These are phyloP conservation scores for Trachelus troglodyta DNA, from an alignment of 2,888 invertebrate genomes.

Conservation along the genomic window DNA sequence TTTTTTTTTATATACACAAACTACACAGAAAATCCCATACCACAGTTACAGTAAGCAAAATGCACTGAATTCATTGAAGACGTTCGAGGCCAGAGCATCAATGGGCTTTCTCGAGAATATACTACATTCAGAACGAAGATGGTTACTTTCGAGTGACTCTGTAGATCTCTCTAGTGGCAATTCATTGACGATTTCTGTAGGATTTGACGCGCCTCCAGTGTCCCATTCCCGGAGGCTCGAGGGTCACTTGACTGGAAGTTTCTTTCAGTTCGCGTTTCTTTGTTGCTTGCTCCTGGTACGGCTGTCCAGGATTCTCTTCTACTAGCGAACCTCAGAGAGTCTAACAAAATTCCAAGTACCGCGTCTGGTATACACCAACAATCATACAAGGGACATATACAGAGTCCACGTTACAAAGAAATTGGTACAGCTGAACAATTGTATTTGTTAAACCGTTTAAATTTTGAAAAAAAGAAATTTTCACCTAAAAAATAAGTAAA, in stretches of 20 bases:
- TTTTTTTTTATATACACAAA: background rate
- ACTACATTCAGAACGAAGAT: conserved; percentile 27
- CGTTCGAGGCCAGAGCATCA: conserved; percentile 34
- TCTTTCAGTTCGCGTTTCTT: conserved; percentile 3
- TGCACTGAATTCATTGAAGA: conserved; percentile 46
- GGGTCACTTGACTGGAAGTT: conserved; percentile 51
- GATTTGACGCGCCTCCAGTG: conserved; percentile 52
- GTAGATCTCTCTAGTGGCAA: conserved; percentile 40
- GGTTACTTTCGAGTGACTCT: conserved; percentile 25
- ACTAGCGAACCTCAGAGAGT: background rate
- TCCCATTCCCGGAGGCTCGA: conserved; percentile 43
- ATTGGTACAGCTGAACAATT: background rate
- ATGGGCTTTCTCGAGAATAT: conserved; percentile 38
- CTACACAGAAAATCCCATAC: background rate
- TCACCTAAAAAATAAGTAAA: background rate
- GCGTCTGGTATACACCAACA: background rate
- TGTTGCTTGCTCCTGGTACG: background rate
- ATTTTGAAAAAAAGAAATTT: background rate
- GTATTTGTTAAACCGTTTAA: background rate
- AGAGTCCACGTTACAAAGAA: background rate
- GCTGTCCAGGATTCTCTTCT: background rate
- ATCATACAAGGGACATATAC: background rate
- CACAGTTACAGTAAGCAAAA: background rate
- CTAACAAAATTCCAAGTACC: background rate
- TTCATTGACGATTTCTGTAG: conserved; percentile 56